Conservation (phyloP, 2,797 vertebrate genomes). For the Chaetophractus vellerosus region DNA sequence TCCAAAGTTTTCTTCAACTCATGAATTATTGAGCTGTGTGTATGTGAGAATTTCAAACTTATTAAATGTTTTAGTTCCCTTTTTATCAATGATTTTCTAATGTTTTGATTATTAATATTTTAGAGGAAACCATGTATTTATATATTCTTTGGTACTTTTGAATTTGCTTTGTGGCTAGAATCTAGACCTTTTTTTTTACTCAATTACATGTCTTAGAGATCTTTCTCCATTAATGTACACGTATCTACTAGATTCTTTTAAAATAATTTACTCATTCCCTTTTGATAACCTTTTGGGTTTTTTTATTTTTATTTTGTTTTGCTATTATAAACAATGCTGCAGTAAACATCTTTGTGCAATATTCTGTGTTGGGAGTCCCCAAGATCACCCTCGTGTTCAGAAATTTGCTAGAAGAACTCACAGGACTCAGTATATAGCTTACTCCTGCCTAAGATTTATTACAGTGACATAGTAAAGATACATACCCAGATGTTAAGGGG, state of each 20-base stretch:
- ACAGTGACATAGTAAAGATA: not conserved
- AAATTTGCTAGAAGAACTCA: conserved; percentile 15
- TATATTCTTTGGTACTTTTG: not conserved
- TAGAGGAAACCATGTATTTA: not conserved
- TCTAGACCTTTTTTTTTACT: not conserved
- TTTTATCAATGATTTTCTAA: conserved; percentile 35
- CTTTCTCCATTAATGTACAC: not conserved
- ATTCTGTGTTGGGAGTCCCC: not conserved
- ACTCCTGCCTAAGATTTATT: conserved; percentile 14
- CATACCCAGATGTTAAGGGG: not conserved
- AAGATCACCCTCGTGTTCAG: not conserved
- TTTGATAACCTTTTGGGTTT: not conserved
- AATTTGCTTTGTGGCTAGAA: conserved; percentile 50
- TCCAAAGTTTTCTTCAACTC: not conserved
- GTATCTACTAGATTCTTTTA: not conserved
- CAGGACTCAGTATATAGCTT: conserved; percentile 30
- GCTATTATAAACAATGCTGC: not conserved
- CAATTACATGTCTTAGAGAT: not conserved
- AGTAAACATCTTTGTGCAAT: not conserved
- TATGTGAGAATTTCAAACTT: not conserved
- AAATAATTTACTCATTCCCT: not conserved
- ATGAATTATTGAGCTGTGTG: not conserved
- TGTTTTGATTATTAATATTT: conserved; percentile 12
- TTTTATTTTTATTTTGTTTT: not conserved
- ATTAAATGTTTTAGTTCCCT: not conserved